Base-by-base conservation (phyloP, 2,888 invertebrate genomes). In the Punctoribates punctum region DNA sequence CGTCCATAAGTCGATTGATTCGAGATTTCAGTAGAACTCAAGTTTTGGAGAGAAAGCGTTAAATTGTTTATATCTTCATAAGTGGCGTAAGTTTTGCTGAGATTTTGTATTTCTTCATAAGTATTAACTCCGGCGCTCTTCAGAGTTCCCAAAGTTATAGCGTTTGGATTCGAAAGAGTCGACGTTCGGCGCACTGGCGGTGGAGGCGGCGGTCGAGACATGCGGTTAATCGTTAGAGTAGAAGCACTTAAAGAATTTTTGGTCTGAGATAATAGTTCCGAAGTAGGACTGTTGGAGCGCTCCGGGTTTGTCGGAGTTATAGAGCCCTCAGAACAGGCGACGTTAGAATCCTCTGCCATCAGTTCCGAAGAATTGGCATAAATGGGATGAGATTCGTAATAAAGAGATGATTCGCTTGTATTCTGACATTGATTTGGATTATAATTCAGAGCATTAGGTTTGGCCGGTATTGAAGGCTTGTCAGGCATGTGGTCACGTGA, bases 151-250 rank as follows among this genome's bases (percentile, higher is more conserved):
- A 77, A 51, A 17, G 77, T 77, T 34, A 77, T 76, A n/a, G 77
- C 75, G 38, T 79, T 79, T 29, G 78, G 78, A 51, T 78, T 76
- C 25, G 78, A 79, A 25, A 85, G 84, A 15, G 82, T 79, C 42
- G 83, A 83, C 51, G 81, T 81, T 80, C 85, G 76, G 81, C 84
- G 77, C 81, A 83, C 57, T 80, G 84, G 79, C 81, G 85, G 82
- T 79, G 84, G 80, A 77, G 84, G 82, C 77, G 82, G 79, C 9
- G 81, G 78, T 81, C 81, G 74, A 82, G 82, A 25, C 82, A 76
- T 75, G 1, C 70, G 70, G 11, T 38, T n/a, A 17, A 70, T 70
- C 0, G 70, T n/a, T 38, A 70, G 13, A 34, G 62, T 62, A 23
- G 70, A 70, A 2, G 38, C 70, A 70, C 70, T 70, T 42, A 70